phyloP scores from a whole-genome alignment of 1,140 invertebrate genomes.

The Proctacanthus coquilletti region DNA sequence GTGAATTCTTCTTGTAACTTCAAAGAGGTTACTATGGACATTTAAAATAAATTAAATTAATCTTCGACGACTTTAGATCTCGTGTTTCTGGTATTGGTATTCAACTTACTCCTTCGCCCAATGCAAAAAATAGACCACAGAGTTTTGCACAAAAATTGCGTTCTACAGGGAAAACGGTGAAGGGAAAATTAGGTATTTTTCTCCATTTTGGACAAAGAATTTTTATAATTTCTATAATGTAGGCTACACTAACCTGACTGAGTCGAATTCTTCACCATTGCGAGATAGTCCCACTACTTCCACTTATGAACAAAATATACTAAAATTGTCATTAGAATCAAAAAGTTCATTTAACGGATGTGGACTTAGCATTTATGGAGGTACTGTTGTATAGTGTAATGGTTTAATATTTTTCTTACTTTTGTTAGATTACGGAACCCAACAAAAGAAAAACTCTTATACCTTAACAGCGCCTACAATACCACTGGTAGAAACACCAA shows the following conservation, averaged over 20 bases:
- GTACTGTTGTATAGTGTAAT: not conserved
- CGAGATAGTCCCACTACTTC: slow-evolving; percentile 44
- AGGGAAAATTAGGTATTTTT: slow-evolving; percentile 38
- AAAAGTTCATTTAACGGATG: slow-evolving; percentile 23
- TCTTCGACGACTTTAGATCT: slow-evolving; percentile 4
- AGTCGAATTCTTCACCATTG: slow-evolving; percentile 47
- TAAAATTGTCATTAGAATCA: slow-evolving; percentile 22
- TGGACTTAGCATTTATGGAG: not conserved
- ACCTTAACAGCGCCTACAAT: slow-evolving; percentile 10
- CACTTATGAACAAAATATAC: slow-evolving; percentile 39
- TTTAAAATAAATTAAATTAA: not conserved
- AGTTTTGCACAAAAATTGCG: slow-evolving; percentile 73
- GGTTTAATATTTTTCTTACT: no score
- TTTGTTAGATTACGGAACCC: not conserved
- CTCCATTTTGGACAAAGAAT: not conserved
- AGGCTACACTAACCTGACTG: slow-evolving; percentile 36
- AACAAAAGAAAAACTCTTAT: not conserved
- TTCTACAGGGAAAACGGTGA: slow-evolving; percentile 68
- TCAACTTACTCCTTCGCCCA: slow-evolving; percentile 41
- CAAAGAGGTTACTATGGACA: not conserved
- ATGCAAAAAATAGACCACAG: slow-evolving; percentile 55
- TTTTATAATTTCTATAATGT: not conserved
- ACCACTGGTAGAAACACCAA: slow-evolving; percentile 40
- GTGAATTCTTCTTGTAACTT: not conserved
- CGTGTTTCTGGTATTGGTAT: slow-evolving; percentile 19